Base-by-base conservation (phyloP, 2,797 vertebrate genomes). In the Cirrhinus mrigala region DNA sequence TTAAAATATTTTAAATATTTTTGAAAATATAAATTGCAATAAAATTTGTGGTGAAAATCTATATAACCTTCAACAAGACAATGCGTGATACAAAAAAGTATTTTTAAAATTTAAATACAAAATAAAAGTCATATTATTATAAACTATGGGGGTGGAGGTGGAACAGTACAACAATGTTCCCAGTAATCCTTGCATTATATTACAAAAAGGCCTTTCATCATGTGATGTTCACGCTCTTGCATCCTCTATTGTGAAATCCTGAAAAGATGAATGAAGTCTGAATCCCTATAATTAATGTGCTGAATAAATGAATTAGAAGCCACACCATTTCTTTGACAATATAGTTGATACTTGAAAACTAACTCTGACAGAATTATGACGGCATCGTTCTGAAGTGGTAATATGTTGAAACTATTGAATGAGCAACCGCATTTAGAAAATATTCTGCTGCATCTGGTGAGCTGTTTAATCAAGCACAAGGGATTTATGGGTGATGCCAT, bases 401-500 rank as follows among this genome's bases (percentile, higher is more conserved):
- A n/a, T 46, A 68, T 24, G 33, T 20, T 27, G 24, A 79, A 79
- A 46, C 37, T 79, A 44, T 46, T 22, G 24, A 82, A 74, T 48
- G 56, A 74, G 56, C 20, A 50, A 37, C 37, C 10, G 29, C 14
- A 4, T 64, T 74, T 48, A 64, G 15, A 60, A 64, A 75, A 82
- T 64, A 52, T 75, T 44, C 48, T 75, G 46, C n/a, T 11, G 12
- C 44, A 64, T 64, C 70, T 75, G 81, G 11, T 16, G 44, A 75
- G 44, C 22, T 62, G 81, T 75, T 75, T 50, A 75, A 83, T 83
- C 58, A 52, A 75, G 71, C 6, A 29, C 60, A 48, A 79, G 18
- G 6, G 71, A 75, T 40, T 75, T 52, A 75, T 66, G 60, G 58
- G 58, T 5, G 14, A 52, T 48, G 58, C 29, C 81, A 37, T 7